These are phyloP conservation scores for Odontomyia ornata DNA, from an alignment of 2,888 invertebrate species.

Conservation along the genomic window DNA sequence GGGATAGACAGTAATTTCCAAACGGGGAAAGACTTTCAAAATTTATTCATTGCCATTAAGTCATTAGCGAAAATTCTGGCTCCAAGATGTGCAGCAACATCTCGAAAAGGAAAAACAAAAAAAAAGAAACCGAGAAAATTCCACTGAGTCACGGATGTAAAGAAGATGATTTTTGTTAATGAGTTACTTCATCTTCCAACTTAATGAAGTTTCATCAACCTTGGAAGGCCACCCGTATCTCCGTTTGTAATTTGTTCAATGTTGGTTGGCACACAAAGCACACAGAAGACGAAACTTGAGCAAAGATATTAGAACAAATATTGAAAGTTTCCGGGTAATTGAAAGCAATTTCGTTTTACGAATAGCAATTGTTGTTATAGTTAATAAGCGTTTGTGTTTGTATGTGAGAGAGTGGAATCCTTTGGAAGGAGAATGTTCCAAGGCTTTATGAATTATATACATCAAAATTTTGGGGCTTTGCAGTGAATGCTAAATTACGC, in stretches of 20 bases:
- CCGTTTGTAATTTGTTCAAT: too few species aligned
- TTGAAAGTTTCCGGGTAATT: conserved; percentile 8
- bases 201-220: conserved; percentile 4
- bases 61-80: not conserved
- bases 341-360: conserved; percentile 14
- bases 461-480: too few species aligned
- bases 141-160: not conserved
- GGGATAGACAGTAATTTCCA: too few species aligned
- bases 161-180: conserved; percentile 9
- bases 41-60: not conserved
- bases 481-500: too few species aligned
- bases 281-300: too few species aligned
- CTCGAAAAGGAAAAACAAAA: too few species aligned
- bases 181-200: conserved; percentile 17
- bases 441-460: too few species aligned
- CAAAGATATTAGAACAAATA: not conserved
- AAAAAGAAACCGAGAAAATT: too few species aligned
- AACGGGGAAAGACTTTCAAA: too few species aligned
- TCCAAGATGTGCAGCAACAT: not conserved
- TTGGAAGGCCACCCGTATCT: not conserved
- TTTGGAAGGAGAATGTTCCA: too few species aligned
- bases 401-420: not conserved
- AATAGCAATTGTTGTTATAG: not conserved
- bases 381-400: not conserved
- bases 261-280: too few species aligned